phyloP scores from a whole-genome alignment of 2,797 vertebrate species.

The Sebastes vulpes region DNA sequence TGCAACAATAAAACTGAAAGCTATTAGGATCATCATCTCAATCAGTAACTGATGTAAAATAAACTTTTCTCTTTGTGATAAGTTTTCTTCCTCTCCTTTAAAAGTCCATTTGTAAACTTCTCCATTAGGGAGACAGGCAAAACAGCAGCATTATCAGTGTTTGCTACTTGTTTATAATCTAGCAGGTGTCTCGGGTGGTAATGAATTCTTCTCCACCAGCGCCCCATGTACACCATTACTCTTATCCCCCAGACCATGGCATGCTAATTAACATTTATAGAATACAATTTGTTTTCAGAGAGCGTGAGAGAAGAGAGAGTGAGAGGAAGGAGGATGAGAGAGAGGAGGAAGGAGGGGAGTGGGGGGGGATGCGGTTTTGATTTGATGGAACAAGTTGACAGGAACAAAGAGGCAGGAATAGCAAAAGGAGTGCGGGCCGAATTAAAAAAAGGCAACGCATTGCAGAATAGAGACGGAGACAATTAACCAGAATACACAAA shows the following conservation, averaged over 20 bases:
- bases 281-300: constrained; percentile 72
- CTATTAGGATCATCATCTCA: not conserved
- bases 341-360: not conserved
- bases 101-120: constrained; percentile 65
- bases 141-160: constrained; percentile 66
- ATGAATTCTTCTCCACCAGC: constrained; percentile 75
- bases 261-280: constrained; percentile 79
- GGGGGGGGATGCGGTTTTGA: constrained; percentile 32
- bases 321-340: not conserved
- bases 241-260: constrained; percentile 76
- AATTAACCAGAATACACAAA: constrained; percentile 33
- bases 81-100: constrained; percentile 15
- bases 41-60: not conserved
- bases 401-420: constrained; percentile 27
- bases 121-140: constrained; percentile 60
- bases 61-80: constrained; percentile 15
- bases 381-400: constrained; percentile 61
- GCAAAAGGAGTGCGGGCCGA: constrained; percentile 24
- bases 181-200: constrained; percentile 62
- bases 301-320: constrained; percentile 20
- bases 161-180: constrained; percentile 63
- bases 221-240: constrained; percentile 75
- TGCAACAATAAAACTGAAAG: not conserved
- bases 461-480: constrained; percentile 39
- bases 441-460: constrained; percentile 1